Base-by-base conservation (phyloP, 2,113 vertebrate species). In the Alethe diademata region DNA sequence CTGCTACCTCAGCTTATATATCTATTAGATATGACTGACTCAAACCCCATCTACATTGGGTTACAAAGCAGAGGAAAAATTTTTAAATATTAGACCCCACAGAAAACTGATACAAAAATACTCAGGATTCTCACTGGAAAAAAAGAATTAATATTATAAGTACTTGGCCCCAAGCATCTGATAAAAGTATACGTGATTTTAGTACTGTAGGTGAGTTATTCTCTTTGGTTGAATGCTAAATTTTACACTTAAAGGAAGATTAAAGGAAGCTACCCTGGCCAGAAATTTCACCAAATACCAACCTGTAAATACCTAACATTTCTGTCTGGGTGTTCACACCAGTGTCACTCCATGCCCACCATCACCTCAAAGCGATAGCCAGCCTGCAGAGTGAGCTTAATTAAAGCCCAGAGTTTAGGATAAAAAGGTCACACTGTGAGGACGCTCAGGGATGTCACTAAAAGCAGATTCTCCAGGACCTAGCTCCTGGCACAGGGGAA, bases 141-240 rank as follows among this genome's bases (percentile, higher is more conserved):
- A 35, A 45, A 71, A 78, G 29, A 88, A 81, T 25, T 54, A 85
- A n/a, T 5, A 16, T 57, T 85, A 81, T 57, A 58, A 82, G 26
- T 50, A 45, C 18, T 51, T n/a, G 12, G 11, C 11, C 65, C 42
- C 5, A 9, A 0, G 0, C 62, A 16, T 40, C 53, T 58, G 19
- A 71, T 42, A 33, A 56, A 82, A 56, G 12, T 7, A 20, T 54
- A 40, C 18, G 26, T 38, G 38, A 17, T 82, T 81, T 78, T 75
- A 45, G 54, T 66, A 78, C 19, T 22, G 23, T 78, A 56, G 14
- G 18, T n/a, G 35, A 82, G 23, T 36, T 20, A 7, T 57, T 66
- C 11, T 25, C 45, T 78, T 45, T n/a, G 35, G 29, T 51, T 81
- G 66, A 73, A 53, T 23, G 47, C 16, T 78, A 40, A 48, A 61